Evolutionary conservation across 2,113 vertebrate genomes (phyloP).

Genomic region (Tinamus guttatus): DNA sequence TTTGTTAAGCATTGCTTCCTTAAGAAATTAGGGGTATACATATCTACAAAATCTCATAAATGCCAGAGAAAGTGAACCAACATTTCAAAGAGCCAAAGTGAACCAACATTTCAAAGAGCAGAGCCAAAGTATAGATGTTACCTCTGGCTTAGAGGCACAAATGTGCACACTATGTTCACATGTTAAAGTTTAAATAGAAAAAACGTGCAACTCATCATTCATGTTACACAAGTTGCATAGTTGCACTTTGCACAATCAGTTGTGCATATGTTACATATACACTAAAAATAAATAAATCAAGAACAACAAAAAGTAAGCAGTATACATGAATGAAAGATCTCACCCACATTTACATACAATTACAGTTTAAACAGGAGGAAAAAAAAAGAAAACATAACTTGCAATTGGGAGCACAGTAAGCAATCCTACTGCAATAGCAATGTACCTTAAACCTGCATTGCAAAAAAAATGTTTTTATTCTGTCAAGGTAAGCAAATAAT

Average conservation of each 20-base stretch:
- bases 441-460: not conserved
- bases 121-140: not conserved
- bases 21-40: not conserved
- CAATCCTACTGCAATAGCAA: not conserved
- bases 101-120: not conserved
- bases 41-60: not conserved
- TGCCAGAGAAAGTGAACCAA: not conserved
- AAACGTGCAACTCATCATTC: not conserved
- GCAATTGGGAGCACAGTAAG: not conserved
- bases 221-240: not conserved
- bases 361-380: not conserved
- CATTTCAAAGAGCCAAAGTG: not conserved
- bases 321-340: not conserved
- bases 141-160: not conserved
- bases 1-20: not conserved
- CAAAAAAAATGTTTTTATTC: slow-evolving; percentile 51
- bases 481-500: slow-evolving; percentile 50
- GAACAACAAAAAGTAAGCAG: not conserved
- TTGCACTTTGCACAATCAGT: not conserved
- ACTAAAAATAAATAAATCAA: not conserved
- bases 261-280: not conserved
- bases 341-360: not conserved
- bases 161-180: not conserved
- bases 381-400: not conserved
- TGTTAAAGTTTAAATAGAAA: not conserved